Base-by-base conservation (phyloP, 1,140 invertebrate genomes). In the Gonioctena quinquepunctata region DNA sequence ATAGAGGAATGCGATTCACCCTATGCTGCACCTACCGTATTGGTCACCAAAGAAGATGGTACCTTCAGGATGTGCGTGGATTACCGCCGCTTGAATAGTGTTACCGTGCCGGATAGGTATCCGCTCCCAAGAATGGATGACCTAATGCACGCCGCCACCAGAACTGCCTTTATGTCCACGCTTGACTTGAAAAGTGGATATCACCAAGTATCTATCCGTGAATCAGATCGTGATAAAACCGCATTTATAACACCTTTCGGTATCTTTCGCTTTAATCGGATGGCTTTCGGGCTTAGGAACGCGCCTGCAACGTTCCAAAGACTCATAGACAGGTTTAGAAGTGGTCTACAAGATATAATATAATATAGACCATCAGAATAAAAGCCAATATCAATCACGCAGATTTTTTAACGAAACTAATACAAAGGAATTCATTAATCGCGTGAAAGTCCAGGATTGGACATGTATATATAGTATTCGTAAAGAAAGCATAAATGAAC, bases 31-130 rank as follows among this genome's bases (percentile, higher is more conserved):
- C 87, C 85, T 1, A 71, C 86, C 0, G 81, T 88, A 0, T 59
- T 88, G 11, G 83, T 88, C 0, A 76, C 72, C 0, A 90, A 90
- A 67, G 85, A 86, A 27, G 71, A 82, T 67, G 77, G 77, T 21
- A 67, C n/a, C 2, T 72, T 60, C 1, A 54, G 83, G 8, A 73
- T 86, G 18, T 86, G 84, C 67, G 71, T 87, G 0, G 86, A 88
- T 72, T 88, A 81, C 59, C 54, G 85, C 4, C 18, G 63, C n/a
- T 50, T 84, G 4, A 85, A 84, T 66, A 63, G 76, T 1, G 70
- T 80, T 0, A 84, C 83, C 1, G 69, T 71, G 2, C 66, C 72
- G 13, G 82, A 83, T 42, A 49, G 42, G 2, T 89, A 85, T 76
- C 86, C 87, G 0, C 68, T 90, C 4, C 87, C 87, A 1, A 74